Evolutionary conservation across 2,888 invertebrate genomes (phyloP).

Genomic region (Eristalinus sepulchralis): DNA sequence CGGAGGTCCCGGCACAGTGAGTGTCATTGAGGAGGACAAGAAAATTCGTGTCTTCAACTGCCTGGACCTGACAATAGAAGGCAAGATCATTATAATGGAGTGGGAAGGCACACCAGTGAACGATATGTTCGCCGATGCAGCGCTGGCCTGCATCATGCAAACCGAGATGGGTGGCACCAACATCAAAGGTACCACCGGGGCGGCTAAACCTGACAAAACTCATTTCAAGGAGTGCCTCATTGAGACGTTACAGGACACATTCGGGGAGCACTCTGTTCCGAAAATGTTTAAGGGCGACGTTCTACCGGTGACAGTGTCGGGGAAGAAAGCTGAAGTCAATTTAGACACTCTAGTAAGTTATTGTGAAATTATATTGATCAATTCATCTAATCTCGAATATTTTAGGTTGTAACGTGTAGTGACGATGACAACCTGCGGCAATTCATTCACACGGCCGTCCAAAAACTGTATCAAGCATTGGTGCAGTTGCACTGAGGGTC

Average conservation of each 20-base stretch:
- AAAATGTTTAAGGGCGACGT: constrained; percentile 96
- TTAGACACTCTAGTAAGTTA: constrained; percentile 84
- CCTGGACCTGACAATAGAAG: constrained; percentile 91
- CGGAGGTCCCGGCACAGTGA: constrained; percentile 86
- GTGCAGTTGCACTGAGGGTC: constrained; percentile 80
- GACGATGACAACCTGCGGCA: constrained; percentile 92
- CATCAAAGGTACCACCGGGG: constrained; percentile 84
- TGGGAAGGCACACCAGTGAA: constrained; percentile 97
- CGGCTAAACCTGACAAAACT: constrained; percentile 91
- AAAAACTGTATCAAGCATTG: constrained; percentile 91
- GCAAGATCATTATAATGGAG: constrained; percentile 92
- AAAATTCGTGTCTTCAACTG: constrained; percentile 91
- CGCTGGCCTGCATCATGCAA: constrained; percentile 92
- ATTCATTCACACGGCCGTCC: constrained; percentile 91
- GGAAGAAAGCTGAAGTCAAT: constrained; percentile 92
- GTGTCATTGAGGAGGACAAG: constrained; percentile 86
- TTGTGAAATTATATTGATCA: neutral
- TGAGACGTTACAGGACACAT: constrained; percentile 89
- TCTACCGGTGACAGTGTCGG: constrained; percentile 91
- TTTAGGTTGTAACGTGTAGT: constrained; percentile 88
- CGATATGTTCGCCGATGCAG: constrained; percentile 99
- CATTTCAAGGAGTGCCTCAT: constrained; percentile 89
- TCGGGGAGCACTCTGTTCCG: constrained; percentile 95
- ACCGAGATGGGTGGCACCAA: constrained; percentile 87
- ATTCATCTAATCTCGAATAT: constrained; percentile 49